Percentiles rank a stretch among this genome's conserved stretches.
phyloP scores from a whole-genome alignment of 2,797 vertebrate species.

The Parauchenoglanis ngamensis region DNA sequence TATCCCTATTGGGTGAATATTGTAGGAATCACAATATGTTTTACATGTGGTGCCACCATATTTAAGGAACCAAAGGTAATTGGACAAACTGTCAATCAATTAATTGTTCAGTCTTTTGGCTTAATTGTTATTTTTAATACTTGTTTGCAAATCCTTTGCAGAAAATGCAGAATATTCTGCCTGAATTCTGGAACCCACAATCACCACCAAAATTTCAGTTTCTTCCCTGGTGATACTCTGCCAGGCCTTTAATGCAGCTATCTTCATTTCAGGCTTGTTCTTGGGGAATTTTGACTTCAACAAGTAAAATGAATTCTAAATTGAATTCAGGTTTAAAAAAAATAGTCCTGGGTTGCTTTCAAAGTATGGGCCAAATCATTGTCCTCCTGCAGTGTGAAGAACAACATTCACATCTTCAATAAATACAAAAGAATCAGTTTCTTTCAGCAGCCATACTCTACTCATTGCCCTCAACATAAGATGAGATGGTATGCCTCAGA shows the following conservation, averaged over 20 bases:
- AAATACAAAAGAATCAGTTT: background rate
- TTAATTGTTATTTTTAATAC: background rate
- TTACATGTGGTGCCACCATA: background rate
- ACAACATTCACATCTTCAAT: background rate
- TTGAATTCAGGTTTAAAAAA: background rate
- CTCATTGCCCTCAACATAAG: background rate
- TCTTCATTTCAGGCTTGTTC: background rate
- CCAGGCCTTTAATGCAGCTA: background rate
- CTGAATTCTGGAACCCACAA: background rate
- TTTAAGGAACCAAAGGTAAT: background rate
- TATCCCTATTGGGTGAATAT: background rate
- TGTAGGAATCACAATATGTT: background rate
- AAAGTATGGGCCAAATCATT: background rate
- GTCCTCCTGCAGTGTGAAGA: background rate
- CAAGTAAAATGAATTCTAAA: background rate
- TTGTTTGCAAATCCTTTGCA: background rate
- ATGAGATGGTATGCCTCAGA: background rate
- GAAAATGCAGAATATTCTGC: background rate
- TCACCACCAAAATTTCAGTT: background rate
- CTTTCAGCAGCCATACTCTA: background rate
- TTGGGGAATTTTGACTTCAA: background rate
- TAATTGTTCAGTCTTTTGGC: too few relatives aligned
- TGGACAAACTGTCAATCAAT: background rate
- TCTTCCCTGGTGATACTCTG: background rate
- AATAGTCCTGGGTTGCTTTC: background rate